phyloP scores from a whole-genome alignment of 2,888 invertebrate genomes.

The Diarsia mendica region DNA sequence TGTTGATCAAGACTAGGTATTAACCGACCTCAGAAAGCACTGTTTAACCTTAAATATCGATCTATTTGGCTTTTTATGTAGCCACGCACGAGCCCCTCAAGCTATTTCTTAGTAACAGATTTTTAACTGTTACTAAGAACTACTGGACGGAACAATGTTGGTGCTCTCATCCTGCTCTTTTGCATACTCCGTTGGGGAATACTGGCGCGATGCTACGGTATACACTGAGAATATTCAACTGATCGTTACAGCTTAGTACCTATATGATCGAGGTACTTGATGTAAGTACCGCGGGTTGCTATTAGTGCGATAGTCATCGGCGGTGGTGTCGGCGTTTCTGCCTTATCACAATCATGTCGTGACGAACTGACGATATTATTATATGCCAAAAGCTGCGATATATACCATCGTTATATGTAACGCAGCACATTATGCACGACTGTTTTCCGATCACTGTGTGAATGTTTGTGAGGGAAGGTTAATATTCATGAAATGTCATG shows the following conservation, averaged over 20 bases:
- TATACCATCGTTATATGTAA: neutral
- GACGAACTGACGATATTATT: neutral
- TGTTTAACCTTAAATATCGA: neutral
- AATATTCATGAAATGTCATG: constrained; percentile 2
- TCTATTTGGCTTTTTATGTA: neutral
- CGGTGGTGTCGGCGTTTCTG: neutral
- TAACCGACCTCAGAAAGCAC: neutral
- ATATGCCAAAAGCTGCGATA: neutral
- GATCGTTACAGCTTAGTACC: neutral
- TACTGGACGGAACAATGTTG: neutral
- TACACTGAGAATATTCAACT: too few species aligned
- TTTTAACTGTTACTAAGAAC: too few species aligned
- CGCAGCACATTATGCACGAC: neutral
- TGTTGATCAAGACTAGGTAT: too few species aligned
- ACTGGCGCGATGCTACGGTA: neutral
- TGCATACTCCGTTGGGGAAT: neutral
- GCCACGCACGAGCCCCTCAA: neutral
- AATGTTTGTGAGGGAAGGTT: constrained; percentile 12
- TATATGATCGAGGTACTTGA: neutral
- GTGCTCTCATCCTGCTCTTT: too few species aligned
- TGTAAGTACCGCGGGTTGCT: neutral
- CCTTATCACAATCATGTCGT: neutral
- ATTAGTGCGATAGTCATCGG: neutral
- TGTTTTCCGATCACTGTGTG: neutral
- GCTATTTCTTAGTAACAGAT: neutral